A percentile compares a stretch with the other conserved stretches of the same genome.
These are phyloP conservation scores for Xestobium rufovillosum DNA, from an alignment of 2,888 invertebrate species.

Conservation along the genomic window DNA sequence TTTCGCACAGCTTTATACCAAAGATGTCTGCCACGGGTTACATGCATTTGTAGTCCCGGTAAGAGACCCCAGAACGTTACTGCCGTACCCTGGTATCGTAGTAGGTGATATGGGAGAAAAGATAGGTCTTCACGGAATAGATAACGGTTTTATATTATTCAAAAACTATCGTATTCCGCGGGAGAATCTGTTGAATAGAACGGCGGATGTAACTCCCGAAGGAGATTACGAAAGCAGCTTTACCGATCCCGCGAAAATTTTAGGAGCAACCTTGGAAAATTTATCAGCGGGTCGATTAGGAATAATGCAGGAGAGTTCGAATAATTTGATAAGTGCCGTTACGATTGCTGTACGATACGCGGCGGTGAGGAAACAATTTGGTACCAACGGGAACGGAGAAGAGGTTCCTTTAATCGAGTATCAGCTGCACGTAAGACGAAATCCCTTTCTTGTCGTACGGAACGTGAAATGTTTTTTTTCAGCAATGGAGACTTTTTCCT, in stretches of 20 bases:
- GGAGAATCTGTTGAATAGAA: conserved; percentile 76
- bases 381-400: conserved; percentile 41
- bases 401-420: conserved; percentile 79
- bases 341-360: conserved; percentile 76
- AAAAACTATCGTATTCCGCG: conserved; percentile 81
- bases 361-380: conserved; percentile 71
- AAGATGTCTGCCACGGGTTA: conserved; percentile 72
- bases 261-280: conserved; percentile 79
- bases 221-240: conserved; percentile 87
- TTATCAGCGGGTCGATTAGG: conserved; percentile 77
- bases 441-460: neutral
- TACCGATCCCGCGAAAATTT: conserved; percentile 76
- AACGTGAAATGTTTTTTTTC: conserved; percentile 29
- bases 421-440: conserved; percentile 63
- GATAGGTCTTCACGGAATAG: conserved; percentile 83
- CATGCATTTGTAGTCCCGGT: conserved; percentile 87
- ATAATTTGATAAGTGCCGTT: conserved; percentile 63
- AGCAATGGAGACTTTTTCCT: conserved; percentile 80
- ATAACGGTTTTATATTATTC: conserved; percentile 86
- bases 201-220: conserved; percentile 80
- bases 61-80: conserved; percentile 66
- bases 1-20: conserved; percentile 83
- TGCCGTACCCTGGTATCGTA: conserved; percentile 73
- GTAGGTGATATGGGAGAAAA: conserved; percentile 93
- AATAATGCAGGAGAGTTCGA: conserved; percentile 59